Evolutionary conservation across 2,797 vertebrate species (phyloP), one percentile per base, ranked within the genome.

Genomic region (Periparus ater): DNA sequence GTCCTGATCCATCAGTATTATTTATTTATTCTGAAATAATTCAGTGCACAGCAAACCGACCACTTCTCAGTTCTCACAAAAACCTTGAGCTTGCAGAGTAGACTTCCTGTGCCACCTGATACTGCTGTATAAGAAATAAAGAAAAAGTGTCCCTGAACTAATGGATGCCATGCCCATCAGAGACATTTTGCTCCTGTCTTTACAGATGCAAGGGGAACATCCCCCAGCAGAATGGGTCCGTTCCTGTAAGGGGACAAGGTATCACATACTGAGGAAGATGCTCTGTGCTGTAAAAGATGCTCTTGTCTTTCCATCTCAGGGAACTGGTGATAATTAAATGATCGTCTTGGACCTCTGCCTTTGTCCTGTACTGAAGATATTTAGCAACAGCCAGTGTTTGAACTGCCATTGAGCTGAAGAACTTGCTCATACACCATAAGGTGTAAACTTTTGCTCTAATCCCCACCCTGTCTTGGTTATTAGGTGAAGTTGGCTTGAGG

Each of bases 11-110:
- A 44, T 47, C 54, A 71, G 25, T 91, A 68, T 89, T 89, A 85
- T 93, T 91, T 93, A 90, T 93, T 95, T 93, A 88, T 58, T 89
- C 54, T 72, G 50, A 85, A 91, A 83, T 71, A 82, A 88, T 80
- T 85, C 57, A 54, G 54, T 70, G 55, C 62, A 50, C 44, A 93
- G 65, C 61, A 95, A 79, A 93, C 9, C 6, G 29, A 55, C 34
- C 36, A 51, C 47, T 73, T 88, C 53, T 83, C 36, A 30, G 8
- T n/a, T 92, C 25, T 57, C 42, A 61, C 27, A 40, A 44, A 65
- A 27, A 92, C 9, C 8, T 40, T 74, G 42, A 74, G 22, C 22
- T 91, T 91, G 68, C n/a, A 80, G 62, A 77, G 19, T 40, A 50
- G 54, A 54, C 15, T 78, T 91, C 58, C 26, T 51, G 25, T 48